Evolutionary conservation across 2,888 invertebrate genomes (phyloP).

Genomic region (Tenthredo mesomela): DNA sequence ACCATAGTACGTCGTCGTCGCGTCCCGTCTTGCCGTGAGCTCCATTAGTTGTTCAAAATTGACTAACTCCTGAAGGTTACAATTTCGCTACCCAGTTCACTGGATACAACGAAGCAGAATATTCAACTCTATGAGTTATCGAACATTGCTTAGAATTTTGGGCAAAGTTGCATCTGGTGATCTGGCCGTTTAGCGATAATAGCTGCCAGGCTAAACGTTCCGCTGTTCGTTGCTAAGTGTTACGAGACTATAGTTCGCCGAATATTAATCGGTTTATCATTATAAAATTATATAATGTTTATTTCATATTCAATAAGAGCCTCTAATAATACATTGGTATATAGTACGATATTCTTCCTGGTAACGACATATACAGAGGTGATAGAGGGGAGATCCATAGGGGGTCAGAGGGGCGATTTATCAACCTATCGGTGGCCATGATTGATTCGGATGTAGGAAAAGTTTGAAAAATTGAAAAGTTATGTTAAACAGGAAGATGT

Average conservation of each 20-base stretch:
- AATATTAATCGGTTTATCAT: not conserved
- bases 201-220: not conserved
- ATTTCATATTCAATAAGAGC: not conserved
- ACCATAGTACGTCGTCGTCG: not conserved
- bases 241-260: not conserved
- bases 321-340: not conserved
- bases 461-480: slow-evolving; percentile 53
- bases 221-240: not conserved
- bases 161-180: not conserved
- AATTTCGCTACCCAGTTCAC: not conserved
- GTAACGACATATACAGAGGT: slow-evolving; percentile 23
- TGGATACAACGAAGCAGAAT: not conserved
- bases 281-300: not conserved
- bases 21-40: slow-evolving; percentile 19
- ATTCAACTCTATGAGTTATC: not conserved
- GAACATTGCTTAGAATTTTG: not conserved
- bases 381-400: slow-evolving; percentile 41
- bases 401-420: slow-evolving; percentile 42
- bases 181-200: slow-evolving; percentile 17
- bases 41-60: slow-evolving; percentile 35
- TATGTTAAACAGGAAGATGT: slow-evolving; percentile 51
- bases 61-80: slow-evolving; percentile 41
- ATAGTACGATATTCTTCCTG: slow-evolving; percentile 26
- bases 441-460: slow-evolving; percentile 53
- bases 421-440: slow-evolving; percentile 46